Conservation (phyloP, 64 coral and sea anemone genomes). For the Actinia tenebrosa region DNA sequence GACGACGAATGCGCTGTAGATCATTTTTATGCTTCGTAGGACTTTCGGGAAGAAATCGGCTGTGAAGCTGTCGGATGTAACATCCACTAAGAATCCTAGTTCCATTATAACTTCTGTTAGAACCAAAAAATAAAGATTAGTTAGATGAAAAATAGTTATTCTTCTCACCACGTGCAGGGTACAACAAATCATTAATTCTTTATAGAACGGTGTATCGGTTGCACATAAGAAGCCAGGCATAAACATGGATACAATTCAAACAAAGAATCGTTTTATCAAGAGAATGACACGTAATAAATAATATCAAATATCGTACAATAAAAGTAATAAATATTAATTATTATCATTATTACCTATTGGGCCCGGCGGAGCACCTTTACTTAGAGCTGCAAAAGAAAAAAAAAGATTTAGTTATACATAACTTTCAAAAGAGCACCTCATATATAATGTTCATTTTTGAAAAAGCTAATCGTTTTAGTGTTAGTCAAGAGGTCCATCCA, state of each 20-base stretch:
- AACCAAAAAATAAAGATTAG: neutral
- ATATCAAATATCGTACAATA: neutral
- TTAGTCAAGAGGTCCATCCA: too few species aligned
- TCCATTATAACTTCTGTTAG: conserved; percentile 65
- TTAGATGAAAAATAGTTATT: neutral
- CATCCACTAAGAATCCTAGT: conserved; percentile 57
- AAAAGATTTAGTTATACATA: too few species aligned
- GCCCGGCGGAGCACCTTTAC: neutral
- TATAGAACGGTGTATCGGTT: too few species aligned
- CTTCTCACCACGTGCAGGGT: too few species aligned
- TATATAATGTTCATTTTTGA: too few species aligned
- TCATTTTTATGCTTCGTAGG: conserved; percentile 52
- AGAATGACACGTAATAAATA: too few species aligned
- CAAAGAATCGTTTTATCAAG: too few species aligned
- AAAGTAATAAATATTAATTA: neutral
- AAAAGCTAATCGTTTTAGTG: too few species aligned
- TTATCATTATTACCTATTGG: conserved; percentile 11
- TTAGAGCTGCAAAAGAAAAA: conserved; percentile 7
- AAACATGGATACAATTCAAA: too few species aligned
- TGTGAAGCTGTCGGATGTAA: conserved; percentile 36
- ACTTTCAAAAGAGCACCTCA: too few species aligned
- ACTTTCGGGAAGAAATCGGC: conserved; percentile 43
- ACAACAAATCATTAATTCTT: too few species aligned
- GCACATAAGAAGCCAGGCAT: too few species aligned
- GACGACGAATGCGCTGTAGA: conserved; percentile 48